Evolutionary conservation across 2,888 invertebrate species (phyloP), one percentile per base, ranked within the genome.

Genomic region (Stenodera caucasica): DNA sequence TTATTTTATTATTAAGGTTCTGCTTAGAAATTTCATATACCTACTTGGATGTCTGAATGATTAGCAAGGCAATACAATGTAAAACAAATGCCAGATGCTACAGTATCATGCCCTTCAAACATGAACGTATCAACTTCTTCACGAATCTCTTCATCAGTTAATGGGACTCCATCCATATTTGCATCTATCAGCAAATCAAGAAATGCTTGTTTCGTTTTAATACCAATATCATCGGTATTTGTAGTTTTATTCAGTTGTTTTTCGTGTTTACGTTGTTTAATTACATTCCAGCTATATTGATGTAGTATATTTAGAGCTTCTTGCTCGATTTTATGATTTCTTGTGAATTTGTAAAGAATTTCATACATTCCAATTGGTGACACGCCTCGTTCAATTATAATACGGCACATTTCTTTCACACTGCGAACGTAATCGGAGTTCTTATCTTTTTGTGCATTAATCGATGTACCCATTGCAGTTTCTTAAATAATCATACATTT

Each of bases 401-500:
- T 65, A 30, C 70, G 55, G 50, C 71, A 68, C 61, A 74, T 68
- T 32, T 83, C 83, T 78, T 87, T 86, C 32, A 92, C 87, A 15
- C 89, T 88, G 72, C 82, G 81, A 0, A 92, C 90, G 74, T 92
- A 93, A 68, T 86, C 84, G 0, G 90, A 89, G 64, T 89, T 84
- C 8, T 82, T 81, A 72, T 89, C 82, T 5, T 81, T 81, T 77
- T 93, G 93, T 0, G 92, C 90, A 74, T 90, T 83, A 0, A 91
- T 81, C 18, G 85, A 83, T 9, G 87, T 85, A 0, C 93, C 94
- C 94, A 94, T 94, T 8, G 94, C 90, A 8, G 92, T 45, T 40
- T 55, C 54, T 54, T 15, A n/a, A 45, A 8, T 18, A 23, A 35
- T 29, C 23, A 30, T 51, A 9, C 14, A 6, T 29, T 51, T n/a